Percentiles rank a stretch among this genome's conserved stretches.
phyloP scores from a whole-genome alignment of 2,797 vertebrate genomes.

The Darevskia nairensis region DNA sequence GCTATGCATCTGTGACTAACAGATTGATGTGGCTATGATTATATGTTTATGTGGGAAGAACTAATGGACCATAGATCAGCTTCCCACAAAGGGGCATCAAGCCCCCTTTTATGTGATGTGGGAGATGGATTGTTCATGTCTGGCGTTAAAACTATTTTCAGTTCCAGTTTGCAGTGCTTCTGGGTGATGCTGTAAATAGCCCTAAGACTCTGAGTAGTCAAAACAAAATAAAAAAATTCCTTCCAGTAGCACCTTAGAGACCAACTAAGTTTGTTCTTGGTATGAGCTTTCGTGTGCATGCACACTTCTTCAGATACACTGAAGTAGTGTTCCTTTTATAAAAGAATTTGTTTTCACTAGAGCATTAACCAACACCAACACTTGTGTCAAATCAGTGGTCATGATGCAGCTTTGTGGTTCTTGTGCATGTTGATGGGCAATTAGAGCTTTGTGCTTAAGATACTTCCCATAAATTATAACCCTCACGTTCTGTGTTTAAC shows the following conservation, averaged over 20 bases:
- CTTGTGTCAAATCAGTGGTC: not conserved
- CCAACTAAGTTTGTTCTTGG: too few species aligned
- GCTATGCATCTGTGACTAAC: slow-evolving; percentile 37
- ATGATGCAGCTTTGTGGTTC: slow-evolving; percentile 10
- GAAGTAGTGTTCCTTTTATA: not conserved
- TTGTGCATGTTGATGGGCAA: slow-evolving; percentile 4
- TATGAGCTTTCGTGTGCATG: too few species aligned
- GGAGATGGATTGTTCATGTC: not conserved
- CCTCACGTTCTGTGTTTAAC: not conserved
- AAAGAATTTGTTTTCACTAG: not conserved
- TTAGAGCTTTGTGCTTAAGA: slow-evolving; percentile 24
- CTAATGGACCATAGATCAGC: slow-evolving; percentile 52
- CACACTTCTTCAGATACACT: too few species aligned
- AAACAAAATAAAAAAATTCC: too few species aligned
- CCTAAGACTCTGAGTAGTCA: not conserved
- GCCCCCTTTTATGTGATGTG: slow-evolving; percentile 35
- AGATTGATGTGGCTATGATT: not conserved
- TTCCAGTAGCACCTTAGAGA: too few species aligned
- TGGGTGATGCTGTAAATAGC: slow-evolving; percentile 17
- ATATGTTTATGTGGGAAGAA: not conserved
- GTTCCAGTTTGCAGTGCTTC: not conserved
- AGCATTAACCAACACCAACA: not conserved
- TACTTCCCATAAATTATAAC: not conserved
- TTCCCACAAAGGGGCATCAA: slow-evolving; percentile 11
- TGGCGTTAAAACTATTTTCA: not conserved